These are phyloP conservation scores for Erpetoichthys calabaricus DNA, from an alignment of 2,797 vertebrate genomes.

Conservation along the genomic window DNA sequence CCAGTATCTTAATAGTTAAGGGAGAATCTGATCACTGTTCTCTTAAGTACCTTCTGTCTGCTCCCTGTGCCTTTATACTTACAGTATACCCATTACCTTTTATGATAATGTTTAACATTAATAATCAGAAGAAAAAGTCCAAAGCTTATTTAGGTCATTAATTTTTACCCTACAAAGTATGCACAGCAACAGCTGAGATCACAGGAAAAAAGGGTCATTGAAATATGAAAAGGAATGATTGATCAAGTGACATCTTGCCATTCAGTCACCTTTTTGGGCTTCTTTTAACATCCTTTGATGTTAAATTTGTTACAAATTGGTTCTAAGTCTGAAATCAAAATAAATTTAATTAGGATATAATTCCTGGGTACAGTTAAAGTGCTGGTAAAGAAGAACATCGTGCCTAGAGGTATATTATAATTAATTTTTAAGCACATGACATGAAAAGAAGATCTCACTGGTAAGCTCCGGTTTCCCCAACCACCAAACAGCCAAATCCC, in stretches of 20 bases:
- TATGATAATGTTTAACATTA: no score
- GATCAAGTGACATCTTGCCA: conserved; percentile 2
- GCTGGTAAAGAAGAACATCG: not conserved
- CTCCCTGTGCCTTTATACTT: no score
- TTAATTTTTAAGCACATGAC: conserved; percentile 2
- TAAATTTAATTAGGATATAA: conserved; percentile 6
- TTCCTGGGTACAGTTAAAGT: not conserved
- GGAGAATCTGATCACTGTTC: no score
- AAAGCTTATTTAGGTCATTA: no score
- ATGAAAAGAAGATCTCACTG: not conserved
- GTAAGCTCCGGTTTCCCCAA: no score
- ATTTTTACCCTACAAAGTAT: no score
- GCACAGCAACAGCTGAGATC: not conserved
- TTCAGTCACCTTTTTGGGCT: conserved; percentile 2
- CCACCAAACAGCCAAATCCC: no score
- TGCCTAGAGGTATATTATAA: conserved; percentile 4
- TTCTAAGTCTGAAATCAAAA: conserved; percentile 5
- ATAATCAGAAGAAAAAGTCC: no score
- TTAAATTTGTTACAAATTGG: conserved; percentile 2
- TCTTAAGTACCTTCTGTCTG: no score
- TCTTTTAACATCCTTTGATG: not conserved
- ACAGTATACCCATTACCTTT: no score
- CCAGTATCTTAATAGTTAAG: no score
- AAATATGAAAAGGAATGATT: not conserved
- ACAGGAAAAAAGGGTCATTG: not conserved